phyloP scores from a whole-genome alignment of 2,797 vertebrate genomes.

The Cephalopachus bancanus region DNA sequence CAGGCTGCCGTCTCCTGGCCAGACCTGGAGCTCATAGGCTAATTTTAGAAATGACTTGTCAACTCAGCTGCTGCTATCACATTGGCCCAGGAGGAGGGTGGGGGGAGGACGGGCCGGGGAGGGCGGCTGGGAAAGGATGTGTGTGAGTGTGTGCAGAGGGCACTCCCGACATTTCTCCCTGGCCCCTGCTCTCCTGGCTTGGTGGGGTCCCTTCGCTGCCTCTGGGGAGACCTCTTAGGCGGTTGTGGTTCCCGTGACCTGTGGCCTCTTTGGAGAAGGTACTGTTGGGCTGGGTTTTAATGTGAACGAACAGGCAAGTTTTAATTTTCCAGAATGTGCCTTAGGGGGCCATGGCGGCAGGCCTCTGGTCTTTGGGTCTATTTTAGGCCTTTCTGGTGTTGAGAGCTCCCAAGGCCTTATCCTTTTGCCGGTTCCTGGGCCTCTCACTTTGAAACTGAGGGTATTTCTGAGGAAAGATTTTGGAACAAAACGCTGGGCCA shows the following conservation, averaged over 20 bases:
- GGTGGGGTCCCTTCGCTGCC: slow-evolving; percentile 58
- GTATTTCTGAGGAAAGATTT: neutral
- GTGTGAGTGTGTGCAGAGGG: slow-evolving; percentile 8
- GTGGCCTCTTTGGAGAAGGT: slow-evolving; percentile 60
- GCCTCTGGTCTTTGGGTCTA: neutral
- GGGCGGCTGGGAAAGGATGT: slow-evolving; percentile 44
- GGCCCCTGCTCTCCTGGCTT: slow-evolving; percentile 17
- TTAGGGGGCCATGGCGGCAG: neutral
- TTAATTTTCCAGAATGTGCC: neutral
- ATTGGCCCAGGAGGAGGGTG: slow-evolving; percentile 83
- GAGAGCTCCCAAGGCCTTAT: neutral
- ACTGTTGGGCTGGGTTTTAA: neutral
- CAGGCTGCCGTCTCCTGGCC: slow-evolving; percentile 66
- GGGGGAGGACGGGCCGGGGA: slow-evolving; percentile 56
- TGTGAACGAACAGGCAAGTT: accelerated
- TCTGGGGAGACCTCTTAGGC: neutral
- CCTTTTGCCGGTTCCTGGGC: accelerated
- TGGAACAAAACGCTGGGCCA: accelerated
- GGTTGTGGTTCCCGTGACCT: neutral
- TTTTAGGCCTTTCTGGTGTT: slow-evolving; percentile 3
- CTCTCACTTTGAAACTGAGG: neutral
- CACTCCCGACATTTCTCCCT: slow-evolving; percentile 44
- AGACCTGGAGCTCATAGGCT: slow-evolving; percentile 85
- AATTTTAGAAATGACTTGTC: slow-evolving; percentile 95
- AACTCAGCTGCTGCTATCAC: slow-evolving; percentile 91